phyloP scores from a whole-genome alignment of 1,140 invertebrate genomes.

The Drosophila asahinai region DNA sequence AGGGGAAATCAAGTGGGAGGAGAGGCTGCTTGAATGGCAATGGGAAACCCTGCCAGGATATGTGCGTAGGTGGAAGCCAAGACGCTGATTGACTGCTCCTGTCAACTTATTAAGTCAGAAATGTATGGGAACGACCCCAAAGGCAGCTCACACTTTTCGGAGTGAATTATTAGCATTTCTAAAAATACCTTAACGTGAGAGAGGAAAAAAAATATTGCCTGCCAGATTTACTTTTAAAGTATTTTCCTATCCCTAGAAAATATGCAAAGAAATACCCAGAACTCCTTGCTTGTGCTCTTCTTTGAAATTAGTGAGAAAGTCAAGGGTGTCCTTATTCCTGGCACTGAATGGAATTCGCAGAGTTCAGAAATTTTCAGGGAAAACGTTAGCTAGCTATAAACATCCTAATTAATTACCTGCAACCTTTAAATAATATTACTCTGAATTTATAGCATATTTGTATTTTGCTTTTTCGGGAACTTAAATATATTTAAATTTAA shows the following conservation, averaged over 20 bases:
- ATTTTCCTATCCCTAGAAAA: constrained; percentile 1
- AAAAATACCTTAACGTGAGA: constrained; percentile 57
- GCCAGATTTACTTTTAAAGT: constrained; percentile 21
- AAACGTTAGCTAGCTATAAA: neutral
- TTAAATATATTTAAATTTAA: neutral
- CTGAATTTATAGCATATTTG: too few relatives aligned
- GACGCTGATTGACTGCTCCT: constrained; percentile 73
- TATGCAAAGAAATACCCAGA: constrained; percentile 3
- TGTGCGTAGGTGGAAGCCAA: constrained; percentile 46
- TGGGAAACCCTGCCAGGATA: constrained; percentile 16
- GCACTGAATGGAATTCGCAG: neutral
- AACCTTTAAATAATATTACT: neutral
- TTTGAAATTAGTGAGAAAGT: neutral
- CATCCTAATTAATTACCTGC: neutral
- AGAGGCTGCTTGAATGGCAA: constrained; percentile 7
- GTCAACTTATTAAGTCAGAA: constrained; percentile 77
- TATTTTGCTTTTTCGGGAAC: neutral
- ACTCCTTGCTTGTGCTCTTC: neutral
- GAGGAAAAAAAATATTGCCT: constrained; percentile 16
- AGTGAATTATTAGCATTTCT: constrained; percentile 62
- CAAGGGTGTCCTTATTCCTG: constrained; percentile 1
- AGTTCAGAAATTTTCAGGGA: too few relatives aligned
- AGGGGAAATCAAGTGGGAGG: constrained; percentile 3
- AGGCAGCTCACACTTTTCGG: constrained; percentile 41
- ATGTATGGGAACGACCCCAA: constrained; percentile 27